Conservation (phyloP, 2,888 invertebrate genomes). For the Andricus curvator region DNA sequence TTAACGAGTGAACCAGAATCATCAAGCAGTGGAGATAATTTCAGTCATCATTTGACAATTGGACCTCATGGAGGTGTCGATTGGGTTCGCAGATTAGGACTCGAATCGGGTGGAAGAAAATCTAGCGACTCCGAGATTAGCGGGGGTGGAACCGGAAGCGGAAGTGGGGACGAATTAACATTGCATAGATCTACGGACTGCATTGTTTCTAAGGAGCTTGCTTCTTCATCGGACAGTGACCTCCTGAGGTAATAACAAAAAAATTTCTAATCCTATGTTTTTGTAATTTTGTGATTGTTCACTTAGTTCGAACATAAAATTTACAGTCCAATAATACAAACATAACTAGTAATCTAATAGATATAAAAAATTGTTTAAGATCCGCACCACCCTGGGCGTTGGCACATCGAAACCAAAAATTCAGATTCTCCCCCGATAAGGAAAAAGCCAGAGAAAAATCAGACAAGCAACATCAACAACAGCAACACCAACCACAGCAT, state of each 20-base stretch:
- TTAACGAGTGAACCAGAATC: slow-evolving; percentile 69
- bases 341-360: too few relatives aligned
- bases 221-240: slow-evolving; percentile 82
- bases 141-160: slow-evolving; percentile 63
- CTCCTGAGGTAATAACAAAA: slow-evolving; percentile 75
- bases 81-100: slow-evolving; percentile 83
- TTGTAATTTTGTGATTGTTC: too few relatives aligned
- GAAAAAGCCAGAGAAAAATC: slow-evolving; percentile 68
- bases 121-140: slow-evolving; percentile 78
- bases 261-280: too few relatives aligned
- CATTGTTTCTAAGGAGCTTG: slow-evolving; percentile 84
- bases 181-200: slow-evolving; percentile 90
- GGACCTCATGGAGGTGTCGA: slow-evolving; percentile 84
- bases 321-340: too few relatives aligned
- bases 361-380: slow-evolving; percentile 65
- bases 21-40: slow-evolving; percentile 69
- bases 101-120: slow-evolving; percentile 75
- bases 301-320: too few relatives aligned
- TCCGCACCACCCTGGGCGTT: slow-evolving; percentile 82
- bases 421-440: slow-evolving; percentile 76
- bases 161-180: slow-evolving; percentile 80
- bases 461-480: slow-evolving; percentile 75
- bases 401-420: slow-evolving; percentile 73
- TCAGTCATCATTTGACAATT: slow-evolving; percentile 81
- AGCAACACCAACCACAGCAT: slow-evolving; percentile 63